Conservation (phyloP, 1,140 invertebrate genomes). For the Caerostris extrusa region DNA sequence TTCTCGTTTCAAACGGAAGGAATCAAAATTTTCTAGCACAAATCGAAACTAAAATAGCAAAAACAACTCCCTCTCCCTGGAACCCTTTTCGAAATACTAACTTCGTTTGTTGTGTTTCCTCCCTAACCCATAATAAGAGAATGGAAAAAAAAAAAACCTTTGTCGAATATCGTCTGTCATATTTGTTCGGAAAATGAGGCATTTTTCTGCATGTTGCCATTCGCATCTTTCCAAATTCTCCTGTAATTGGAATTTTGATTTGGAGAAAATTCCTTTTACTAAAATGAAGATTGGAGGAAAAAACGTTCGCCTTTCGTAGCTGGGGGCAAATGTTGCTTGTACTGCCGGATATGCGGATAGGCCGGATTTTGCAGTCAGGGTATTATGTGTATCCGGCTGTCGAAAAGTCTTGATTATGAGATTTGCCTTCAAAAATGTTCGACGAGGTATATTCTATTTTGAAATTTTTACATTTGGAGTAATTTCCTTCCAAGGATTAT, state of each 20-base stretch:
- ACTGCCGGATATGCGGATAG: slow-evolving; percentile 42
- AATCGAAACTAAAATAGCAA: slow-evolving; percentile 9
- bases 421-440: slow-evolving; percentile 22
- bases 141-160: background rate
- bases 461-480: background rate
- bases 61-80: background rate
- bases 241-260: slow-evolving; percentile 65
- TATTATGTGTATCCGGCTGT: slow-evolving; percentile 59
- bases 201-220: slow-evolving; percentile 3
- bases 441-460: background rate
- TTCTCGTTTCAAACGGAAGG: background rate
- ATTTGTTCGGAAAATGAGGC: slow-evolving; percentile 52
- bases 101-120: background rate
- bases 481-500: background rate
- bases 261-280: background rate
- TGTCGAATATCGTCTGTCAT: slow-evolving; percentile 39
- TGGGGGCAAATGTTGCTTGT: background rate
- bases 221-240: background rate
- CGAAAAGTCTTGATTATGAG: slow-evolving; percentile 1
- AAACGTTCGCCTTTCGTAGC: background rate
- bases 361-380: slow-evolving; percentile 31
- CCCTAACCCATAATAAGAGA: background rate
- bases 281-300: background rate
- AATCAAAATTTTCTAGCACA: background rate
- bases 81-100: background rate